Conservation (phyloP, 2,113 vertebrate genomes). For the Atherinomorus stipes region DNA sequence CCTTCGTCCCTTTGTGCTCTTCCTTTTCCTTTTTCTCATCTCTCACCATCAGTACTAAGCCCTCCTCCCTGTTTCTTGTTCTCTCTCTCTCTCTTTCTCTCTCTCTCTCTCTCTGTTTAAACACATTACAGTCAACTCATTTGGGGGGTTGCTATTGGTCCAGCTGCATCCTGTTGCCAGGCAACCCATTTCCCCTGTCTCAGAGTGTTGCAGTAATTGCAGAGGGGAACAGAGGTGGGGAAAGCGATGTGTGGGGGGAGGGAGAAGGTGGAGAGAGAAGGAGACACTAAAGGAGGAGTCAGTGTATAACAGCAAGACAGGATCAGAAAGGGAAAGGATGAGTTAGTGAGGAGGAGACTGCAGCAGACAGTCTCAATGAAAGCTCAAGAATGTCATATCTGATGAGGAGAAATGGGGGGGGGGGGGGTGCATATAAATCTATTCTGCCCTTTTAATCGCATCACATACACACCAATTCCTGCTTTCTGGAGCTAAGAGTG, state of each 20-base stretch:
- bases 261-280: conserved; percentile 14
- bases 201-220: conserved; percentile 82
- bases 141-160: conserved; percentile 83
- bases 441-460: conserved; percentile 44
- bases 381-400: conserved; percentile 41
- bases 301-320: conserved; percentile 34
- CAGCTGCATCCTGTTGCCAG: conserved; percentile 84
- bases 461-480: conserved; percentile 23
- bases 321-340: conserved; percentile 35
- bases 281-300: conserved; percentile 38
- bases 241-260: background rate
- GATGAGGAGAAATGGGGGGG: conserved; percentile 20
- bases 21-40: conserved; percentile 64
- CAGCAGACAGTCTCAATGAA: conserved; percentile 41
- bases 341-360: conserved; percentile 30
- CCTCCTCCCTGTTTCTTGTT: conserved; percentile 59
- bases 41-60: conserved; percentile 40
- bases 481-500: conserved; percentile 28
- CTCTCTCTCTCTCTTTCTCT: conserved; percentile 77
- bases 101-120: conserved; percentile 80
- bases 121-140: conserved; percentile 83
- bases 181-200: conserved; percentile 85
- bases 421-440: conserved; percentile 30
- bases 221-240: conserved; percentile 64
- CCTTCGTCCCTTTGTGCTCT: conserved; percentile 45